Conservation (phyloP, 1,140 invertebrate species). For the Diachasma alloeum region DNA sequence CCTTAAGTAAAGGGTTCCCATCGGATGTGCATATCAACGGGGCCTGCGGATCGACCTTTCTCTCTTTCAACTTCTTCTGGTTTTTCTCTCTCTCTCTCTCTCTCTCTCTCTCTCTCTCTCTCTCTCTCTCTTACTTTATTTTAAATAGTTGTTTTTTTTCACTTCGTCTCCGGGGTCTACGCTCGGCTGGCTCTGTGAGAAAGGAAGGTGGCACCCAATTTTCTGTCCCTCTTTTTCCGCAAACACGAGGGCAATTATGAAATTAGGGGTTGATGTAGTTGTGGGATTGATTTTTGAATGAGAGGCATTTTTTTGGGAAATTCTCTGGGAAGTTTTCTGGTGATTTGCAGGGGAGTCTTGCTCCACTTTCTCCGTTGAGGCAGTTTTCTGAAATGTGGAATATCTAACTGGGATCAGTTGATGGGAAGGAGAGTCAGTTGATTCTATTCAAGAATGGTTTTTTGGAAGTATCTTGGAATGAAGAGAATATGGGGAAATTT, state of each 20-base stretch:
- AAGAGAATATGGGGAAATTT: no score
- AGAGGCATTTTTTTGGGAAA: neutral
- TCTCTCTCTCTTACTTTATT: neutral
- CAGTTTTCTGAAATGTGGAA: no score
- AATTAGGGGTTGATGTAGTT: neutral
- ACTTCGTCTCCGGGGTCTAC: slow-evolving; percentile 12
- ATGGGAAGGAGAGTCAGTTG: no score
- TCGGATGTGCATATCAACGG: slow-evolving; percentile 29
- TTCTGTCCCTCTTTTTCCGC: slow-evolving; percentile 12
- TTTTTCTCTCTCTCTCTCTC: neutral
- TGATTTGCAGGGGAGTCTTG: no score
- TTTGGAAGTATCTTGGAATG: no score
- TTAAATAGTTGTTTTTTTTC: neutral
- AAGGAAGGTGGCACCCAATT: slow-evolving; percentile 30
- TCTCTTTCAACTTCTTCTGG: neutral
- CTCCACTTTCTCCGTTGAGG: no score
- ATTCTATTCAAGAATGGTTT: no score
- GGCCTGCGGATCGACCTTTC: slow-evolving; percentile 14
- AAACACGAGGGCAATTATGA: neutral
- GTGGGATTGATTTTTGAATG: neutral
- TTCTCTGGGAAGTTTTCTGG: no score
- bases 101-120: neutral
- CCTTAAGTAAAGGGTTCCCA: slow-evolving; percentile 36
- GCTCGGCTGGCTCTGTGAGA: slow-evolving; percentile 17
- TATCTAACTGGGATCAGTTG: no score